Base-by-base conservation (phyloP, 2,888 invertebrate species). In the Stegana nigrithorax region DNA sequence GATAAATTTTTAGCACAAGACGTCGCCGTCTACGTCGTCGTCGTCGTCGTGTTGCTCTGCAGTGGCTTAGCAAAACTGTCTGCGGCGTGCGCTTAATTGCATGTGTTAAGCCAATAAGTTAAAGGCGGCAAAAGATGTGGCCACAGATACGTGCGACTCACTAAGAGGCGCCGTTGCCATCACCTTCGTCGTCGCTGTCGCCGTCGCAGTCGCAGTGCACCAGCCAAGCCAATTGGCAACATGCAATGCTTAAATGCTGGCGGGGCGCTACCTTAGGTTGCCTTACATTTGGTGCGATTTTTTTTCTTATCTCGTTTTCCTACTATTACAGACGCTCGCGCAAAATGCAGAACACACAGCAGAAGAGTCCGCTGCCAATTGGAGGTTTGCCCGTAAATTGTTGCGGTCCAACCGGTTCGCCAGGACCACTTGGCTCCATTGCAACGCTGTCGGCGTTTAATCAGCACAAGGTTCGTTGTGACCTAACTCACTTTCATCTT, bases 361-460 rank as follows among this genome's bases (percentile, higher is more conserved):
- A 89, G 71, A 90, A 90, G 82, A 88, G 88, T 76, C 90, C 90
- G 47, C 85, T 90, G 69, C 91, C 91, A 58, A 90, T 91, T 69
- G 89, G 91, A 67, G 93, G 93, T 70, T 85, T 93, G 75, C 92
- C 93, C 27, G 92, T 92, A 66, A 91, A 92, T 73, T 94, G 94
- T 86, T 94, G 94, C 85, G 90, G 92, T 62, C 92, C 92, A 68
- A 91, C 93, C 29, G 92, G 92, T 62, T 93, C 92, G 83, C 93
- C 94, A 59, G 93, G 93, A 76, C 93, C 93, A 29, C 87, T 95
- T 67, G 92, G 93, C 59, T 93, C 94, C 36, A 88, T 95, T 83
- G 93, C 94, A 59, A 92, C 94, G 7, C 88, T 95, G 73, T 93
- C 91, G 83, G 94, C 93, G 68, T 94, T 92, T 86, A 93, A 93